phyloP scores from a whole-genome alignment of 92 coral and sea anemone species.

The Desmophyllum pertusum region DNA sequence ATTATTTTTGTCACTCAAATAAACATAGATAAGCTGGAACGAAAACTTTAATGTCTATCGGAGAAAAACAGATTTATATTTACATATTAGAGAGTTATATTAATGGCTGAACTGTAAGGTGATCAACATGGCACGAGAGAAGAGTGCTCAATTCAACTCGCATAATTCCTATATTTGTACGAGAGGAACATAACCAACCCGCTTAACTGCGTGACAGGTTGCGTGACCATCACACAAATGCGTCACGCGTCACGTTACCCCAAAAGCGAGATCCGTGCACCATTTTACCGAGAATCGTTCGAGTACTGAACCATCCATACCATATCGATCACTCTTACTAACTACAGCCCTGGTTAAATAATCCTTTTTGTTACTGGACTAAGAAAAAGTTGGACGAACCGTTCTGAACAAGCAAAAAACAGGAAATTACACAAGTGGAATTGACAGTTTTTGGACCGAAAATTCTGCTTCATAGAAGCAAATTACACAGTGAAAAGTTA shows the following conservation, averaged over 20 bases:
- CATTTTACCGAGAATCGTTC: neutral
- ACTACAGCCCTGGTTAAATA: neutral
- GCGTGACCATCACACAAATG: conserved; percentile 36
- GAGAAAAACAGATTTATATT: neutral
- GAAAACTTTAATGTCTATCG: neutral
- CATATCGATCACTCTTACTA: neutral
- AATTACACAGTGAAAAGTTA: neutral
- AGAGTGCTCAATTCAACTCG: neutral
- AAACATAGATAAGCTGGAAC: neutral
- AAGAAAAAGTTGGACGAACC: neutral
- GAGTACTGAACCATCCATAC: neutral
- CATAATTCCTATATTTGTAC: neutral
- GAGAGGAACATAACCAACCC: neutral
- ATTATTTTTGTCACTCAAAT: neutral
- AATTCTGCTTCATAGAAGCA: conserved; percentile 32
- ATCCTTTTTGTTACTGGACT: neutral
- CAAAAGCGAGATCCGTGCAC: neutral
- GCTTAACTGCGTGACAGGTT: conserved; percentile 26
- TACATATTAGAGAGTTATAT: neutral
- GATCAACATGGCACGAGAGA: neutral
- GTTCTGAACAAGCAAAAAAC: neutral
- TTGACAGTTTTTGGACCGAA: neutral
- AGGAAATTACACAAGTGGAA: neutral
- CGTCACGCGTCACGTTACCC: conserved; percentile 22
- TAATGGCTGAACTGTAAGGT: neutral